Evolutionary conservation across 2,113 vertebrate species (phyloP).

Genomic region (Cheilinus undulatus): DNA sequence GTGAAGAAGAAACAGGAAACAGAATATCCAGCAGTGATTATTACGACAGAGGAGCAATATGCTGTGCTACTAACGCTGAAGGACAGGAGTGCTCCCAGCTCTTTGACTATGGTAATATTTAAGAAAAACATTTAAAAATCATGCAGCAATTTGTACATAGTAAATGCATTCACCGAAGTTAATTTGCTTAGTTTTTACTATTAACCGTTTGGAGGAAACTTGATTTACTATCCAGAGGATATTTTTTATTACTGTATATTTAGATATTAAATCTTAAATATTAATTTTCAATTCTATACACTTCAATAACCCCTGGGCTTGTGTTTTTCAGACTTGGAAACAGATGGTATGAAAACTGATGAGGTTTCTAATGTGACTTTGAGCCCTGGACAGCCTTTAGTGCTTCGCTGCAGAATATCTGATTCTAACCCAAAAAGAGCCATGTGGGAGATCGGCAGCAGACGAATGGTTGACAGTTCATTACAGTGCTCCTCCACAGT

Average conservation of each 20-base stretch:
- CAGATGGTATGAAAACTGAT: fast-evolving
- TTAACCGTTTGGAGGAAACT: too few relatives aligned
- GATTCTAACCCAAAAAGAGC: fast-evolving
- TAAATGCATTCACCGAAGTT: neutral
- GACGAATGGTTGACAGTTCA: fast-evolving
- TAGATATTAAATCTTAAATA: too few relatives aligned
- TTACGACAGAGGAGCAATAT: constrained; percentile 3
- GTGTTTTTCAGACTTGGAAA: constrained; percentile 59
- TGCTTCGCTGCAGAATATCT: constrained; percentile 61
- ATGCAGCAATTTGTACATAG: neutral
- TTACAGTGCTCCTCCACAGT: fast-evolving
- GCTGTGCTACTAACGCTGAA: constrained; percentile 76
- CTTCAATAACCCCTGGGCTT: too few relatives aligned
- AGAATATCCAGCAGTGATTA: fast-evolving
- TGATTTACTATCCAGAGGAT: too few relatives aligned
- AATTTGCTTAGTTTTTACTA: too few relatives aligned
- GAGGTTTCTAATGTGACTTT: constrained; percentile 51
- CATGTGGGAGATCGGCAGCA: constrained; percentile 47
- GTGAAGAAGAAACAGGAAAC: neutral
- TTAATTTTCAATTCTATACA: too few relatives aligned
- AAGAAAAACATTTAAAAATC: neutral
- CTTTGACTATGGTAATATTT: constrained; percentile 76
- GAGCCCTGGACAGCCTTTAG: constrained; percentile 64
- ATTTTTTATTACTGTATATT: too few relatives aligned
- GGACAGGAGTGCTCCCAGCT: constrained; percentile 76